Evolutionary conservation across 2,113 vertebrate genomes (phyloP), one percentile per base, ranked within the genome.

Genomic region (Ellobius talpinus): DNA sequence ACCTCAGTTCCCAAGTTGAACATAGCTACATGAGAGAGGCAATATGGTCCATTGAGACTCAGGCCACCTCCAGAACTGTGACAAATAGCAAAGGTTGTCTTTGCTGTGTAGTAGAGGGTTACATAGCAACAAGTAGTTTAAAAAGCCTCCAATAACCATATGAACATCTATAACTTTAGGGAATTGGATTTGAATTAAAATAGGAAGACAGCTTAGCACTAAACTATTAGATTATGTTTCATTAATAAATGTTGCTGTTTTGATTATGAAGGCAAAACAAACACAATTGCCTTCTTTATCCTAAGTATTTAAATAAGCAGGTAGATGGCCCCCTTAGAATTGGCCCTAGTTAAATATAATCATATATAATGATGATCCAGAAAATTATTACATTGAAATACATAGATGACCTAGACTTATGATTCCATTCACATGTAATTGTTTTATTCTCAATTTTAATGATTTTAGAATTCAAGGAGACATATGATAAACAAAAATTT

Each of bases 321-420:
- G 19, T 47, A 76, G 50, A 52, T 23, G 86, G n/a, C 12, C 76
- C 70, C 12, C 4, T 73, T 33, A 77, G 23, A 33, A 42, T 11
- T 63, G 85, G 0, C 9, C 24, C 55, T 17, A 79, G 2, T 81
- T 74, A 93, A 31, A 16, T 9, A 23, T 45, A 42, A 2, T 95
- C 63, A 77, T 82, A 85, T 82, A 23, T 19, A 93, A 9, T 90
- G 68, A 31, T 78, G 47, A 96, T 85, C 94, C 77, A 76, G 63
- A 82, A 70, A 1, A 94, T 72, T 61, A n/a, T 65, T 97, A 50
- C n/a, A 77, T 21, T 93, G 10, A 95, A 87, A 74, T 89, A 39
- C 78, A 10, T 39, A 93, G 39, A 23, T 82, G 47, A 36, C 2
- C 45, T 42, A 31, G 42, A 55, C 10, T 85, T 61, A 24, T 36